Conservation (phyloP, 2,888 invertebrate genomes). For the Mylabris sibirica region DNA sequence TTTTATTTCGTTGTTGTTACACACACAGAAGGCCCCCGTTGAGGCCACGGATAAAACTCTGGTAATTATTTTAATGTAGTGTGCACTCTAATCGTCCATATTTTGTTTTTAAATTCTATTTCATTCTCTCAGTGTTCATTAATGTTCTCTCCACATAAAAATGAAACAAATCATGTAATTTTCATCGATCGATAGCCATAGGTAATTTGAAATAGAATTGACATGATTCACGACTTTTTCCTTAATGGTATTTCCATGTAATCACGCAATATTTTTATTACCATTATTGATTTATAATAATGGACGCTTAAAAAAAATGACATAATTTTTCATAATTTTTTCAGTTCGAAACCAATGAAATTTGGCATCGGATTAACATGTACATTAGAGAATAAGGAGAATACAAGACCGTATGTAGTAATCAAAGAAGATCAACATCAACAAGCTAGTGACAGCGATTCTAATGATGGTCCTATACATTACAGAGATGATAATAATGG, state of each 20-base stretch:
- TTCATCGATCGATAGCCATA: not conserved
- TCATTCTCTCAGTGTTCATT: slow-evolving; percentile 8
- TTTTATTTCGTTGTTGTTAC: slow-evolving; percentile 64
- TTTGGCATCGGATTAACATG: slow-evolving; percentile 76
- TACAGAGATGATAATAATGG: slow-evolving; percentile 77
- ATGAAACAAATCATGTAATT: not conserved
- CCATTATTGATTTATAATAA: slow-evolving; percentile 4
- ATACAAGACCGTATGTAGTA: slow-evolving; percentile 79
- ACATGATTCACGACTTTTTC: not conserved
- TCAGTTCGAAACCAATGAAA: slow-evolving; percentile 81
- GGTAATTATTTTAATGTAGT: slow-evolving; percentile 68
- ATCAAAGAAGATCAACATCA: slow-evolving; percentile 70
- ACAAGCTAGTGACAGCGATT: slow-evolving; percentile 68
- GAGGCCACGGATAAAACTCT: slow-evolving; percentile 91
- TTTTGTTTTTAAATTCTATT: slow-evolving; percentile 45
- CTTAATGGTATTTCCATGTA: slow-evolving; percentile 15
- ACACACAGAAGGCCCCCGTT: slow-evolving; percentile 80
- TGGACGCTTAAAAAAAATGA: not conserved
- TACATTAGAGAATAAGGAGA: slow-evolving; percentile 87
- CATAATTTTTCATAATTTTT: slow-evolving; percentile 39
- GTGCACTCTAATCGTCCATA: slow-evolving; percentile 30
- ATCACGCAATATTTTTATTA: slow-evolving; percentile 12
- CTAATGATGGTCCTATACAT: slow-evolving; percentile 71
- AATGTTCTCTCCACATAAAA: not conserved
- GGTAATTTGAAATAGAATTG: not conserved